These are phyloP conservation scores for Limnephilus marmoratus DNA, from an alignment of 2,888 invertebrate species.

Conservation along the genomic window DNA sequence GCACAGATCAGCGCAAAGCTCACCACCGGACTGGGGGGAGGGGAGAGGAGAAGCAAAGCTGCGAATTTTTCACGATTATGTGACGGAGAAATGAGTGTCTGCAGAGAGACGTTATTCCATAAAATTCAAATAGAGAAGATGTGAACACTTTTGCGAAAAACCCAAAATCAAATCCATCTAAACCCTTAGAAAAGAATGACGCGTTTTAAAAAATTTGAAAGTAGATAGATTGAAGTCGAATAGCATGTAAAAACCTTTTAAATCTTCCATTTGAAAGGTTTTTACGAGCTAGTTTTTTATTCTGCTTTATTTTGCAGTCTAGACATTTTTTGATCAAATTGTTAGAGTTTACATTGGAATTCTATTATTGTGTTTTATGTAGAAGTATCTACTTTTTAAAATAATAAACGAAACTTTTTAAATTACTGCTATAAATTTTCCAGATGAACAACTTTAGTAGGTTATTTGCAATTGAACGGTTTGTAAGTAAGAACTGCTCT, in stretches of 20 bases:
- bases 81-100: slow-evolving; percentile 14
- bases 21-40: too few relatives aligned
- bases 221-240: not conserved
- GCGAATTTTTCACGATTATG: slow-evolving; percentile 37
- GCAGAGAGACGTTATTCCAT: not conserved
- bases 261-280: not conserved
- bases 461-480: not conserved
- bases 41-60: not conserved
- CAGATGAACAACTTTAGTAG: not conserved
- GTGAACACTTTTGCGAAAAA: not conserved
- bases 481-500: not conserved
- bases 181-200: not conserved
- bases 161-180: not conserved
- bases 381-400: not conserved
- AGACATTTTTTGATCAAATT: not conserved
- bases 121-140: not conserved
- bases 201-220: not conserved
- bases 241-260: not conserved
- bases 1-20: slow-evolving; percentile 3
- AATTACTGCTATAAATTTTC: not conserved
- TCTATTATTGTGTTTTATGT: not conserved
- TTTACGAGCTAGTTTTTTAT: not conserved
- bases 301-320: not conserved
- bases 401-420: not conserved
- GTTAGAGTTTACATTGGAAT: not conserved